Conservation (phyloP, 2,113 vertebrate genomes). For the Lynx canadensis region DNA sequence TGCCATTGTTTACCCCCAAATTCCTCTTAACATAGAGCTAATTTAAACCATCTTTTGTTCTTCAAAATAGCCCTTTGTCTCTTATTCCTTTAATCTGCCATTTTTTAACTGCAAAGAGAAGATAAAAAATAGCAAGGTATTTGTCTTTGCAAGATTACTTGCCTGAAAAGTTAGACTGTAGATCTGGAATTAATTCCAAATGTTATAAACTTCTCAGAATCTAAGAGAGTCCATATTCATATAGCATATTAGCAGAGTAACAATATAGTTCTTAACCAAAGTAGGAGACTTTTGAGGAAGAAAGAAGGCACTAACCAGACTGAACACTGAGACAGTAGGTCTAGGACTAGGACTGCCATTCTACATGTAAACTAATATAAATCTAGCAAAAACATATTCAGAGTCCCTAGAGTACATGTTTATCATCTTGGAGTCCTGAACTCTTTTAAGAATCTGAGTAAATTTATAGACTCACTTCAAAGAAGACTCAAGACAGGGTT, state of each 20-base stretch:
- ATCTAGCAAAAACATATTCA: neutral
- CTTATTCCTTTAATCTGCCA: neutral
- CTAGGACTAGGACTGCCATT: neutral
- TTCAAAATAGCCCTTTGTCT: neutral
- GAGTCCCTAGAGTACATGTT: neutral
- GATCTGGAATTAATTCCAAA: neutral
- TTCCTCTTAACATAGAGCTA: neutral
- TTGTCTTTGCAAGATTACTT: neutral
- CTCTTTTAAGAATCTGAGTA: neutral
- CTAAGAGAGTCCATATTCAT: neutral
- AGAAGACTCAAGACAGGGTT: neutral
- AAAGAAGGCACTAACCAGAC: neutral
- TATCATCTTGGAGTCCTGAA: neutral
- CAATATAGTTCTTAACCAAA: neutral
- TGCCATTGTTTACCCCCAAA: neutral
- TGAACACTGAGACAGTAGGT: neutral
- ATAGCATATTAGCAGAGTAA: neutral
- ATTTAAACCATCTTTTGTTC: constrained; percentile 21
- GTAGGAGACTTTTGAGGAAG: neutral
- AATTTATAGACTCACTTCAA: neutral
- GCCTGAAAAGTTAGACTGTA: neutral
- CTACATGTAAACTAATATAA: neutral
- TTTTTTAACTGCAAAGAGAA: neutral
- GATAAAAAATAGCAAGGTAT: neutral
- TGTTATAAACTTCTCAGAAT: neutral